Base-by-base conservation (phyloP, 2,888 invertebrate genomes). In the Drosophila bunnanda region DNA sequence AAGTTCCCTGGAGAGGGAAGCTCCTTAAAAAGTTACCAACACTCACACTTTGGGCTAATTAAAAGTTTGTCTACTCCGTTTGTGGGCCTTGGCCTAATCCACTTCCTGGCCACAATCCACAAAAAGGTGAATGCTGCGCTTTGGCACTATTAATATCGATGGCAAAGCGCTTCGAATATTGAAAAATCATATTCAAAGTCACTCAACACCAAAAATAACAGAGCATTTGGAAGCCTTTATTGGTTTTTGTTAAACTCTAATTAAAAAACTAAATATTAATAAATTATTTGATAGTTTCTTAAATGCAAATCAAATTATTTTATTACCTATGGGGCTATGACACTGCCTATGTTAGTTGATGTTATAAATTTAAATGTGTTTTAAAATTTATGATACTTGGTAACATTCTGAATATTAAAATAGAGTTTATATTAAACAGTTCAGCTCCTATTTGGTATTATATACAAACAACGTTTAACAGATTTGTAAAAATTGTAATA, bases 121-220 rank as follows among this genome's bases (percentile, higher is more conserved):
- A 20, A 15, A 15, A 36, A 12, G 52, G 28, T n/a, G 38, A 28
- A 30, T 38, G 20, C 20, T 53, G 52, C 32, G 0, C 50, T 32
- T 32, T 32, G 50, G 20, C 50, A 52, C 50, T 34, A 52, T 52
- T 34, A 52, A 34, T 52, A 32, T 50, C 50, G 50, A 50, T 50
- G 50, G 32, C 50, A 50, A 15, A 50, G 20, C 13, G 32, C 20
- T 52, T 34, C 15, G 32, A 52, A 22, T 52, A 15, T 22, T 52
- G 20, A 15, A 50, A 52, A 52, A 34, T 6, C 32, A 34, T 10
- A 52, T 34, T 52, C 50, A 52, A 52, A 52, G 50, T 52, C 50
- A 50, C 32, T 50, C 30, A 50, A 32, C 50, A 50, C 50, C 50
- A 50, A 50, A 20, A 50, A 50, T 50, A 20, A 50, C 20, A 50